Conservation (phyloP, 2,888 invertebrate genomes). For the Adelognathus sp. region DNA sequence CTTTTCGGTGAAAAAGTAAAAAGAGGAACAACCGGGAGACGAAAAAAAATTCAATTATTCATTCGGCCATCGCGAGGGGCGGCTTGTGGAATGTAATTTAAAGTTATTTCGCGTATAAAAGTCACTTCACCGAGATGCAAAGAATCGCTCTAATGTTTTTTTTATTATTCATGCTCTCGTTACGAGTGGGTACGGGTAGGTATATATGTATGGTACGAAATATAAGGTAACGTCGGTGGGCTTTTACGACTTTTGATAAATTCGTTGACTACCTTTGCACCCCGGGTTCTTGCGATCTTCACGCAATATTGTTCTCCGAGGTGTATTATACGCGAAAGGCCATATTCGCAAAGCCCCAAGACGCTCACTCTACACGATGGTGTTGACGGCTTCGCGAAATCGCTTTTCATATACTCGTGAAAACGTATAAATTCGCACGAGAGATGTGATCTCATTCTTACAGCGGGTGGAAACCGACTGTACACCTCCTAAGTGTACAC, state of each 20-base stretch:
- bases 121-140: conserved; percentile 8
- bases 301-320: conserved; percentile 1
- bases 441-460: conserved; percentile 19
- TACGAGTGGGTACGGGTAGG: conserved; percentile 27
- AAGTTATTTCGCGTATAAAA: conserved; percentile 5
- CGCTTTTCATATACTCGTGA: background rate
- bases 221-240: background rate
- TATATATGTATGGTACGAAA: conserved; percentile 3
- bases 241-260: conserved; percentile 33
- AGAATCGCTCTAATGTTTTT: conserved; percentile 25
- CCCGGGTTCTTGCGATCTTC: background rate
- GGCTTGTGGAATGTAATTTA: conserved; percentile 15
- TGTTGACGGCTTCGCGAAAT: conserved; percentile 15
- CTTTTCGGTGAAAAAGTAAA: conserved; percentile 12
- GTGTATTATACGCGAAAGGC: background rate
- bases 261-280: conserved; percentile 20
- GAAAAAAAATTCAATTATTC: conserved; percentile 34
- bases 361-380: conserved; percentile 8
- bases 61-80: conserved; percentile 18
- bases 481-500: no score
- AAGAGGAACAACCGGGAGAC: background rate
- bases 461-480: conserved; percentile 3
- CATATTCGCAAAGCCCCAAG: background rate
- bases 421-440: conserved; percentile 7
- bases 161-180: conserved; percentile 46